Evolutionary conservation across 2,113 vertebrate species (phyloP).

Genomic region (Scopus umbretta): DNA sequence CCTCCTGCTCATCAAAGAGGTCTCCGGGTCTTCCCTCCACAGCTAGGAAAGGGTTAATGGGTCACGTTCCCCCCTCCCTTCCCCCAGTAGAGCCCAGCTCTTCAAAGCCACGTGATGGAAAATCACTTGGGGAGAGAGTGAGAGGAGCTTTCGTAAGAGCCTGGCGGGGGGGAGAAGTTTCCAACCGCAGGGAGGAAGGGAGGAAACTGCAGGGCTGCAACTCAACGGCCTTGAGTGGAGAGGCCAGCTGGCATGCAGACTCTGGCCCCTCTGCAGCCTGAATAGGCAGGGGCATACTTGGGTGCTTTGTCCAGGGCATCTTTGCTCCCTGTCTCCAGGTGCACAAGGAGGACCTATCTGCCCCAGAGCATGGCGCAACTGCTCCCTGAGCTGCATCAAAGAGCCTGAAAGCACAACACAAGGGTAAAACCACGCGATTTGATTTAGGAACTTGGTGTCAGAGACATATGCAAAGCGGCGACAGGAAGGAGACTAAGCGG

Average conservation of each 20-base stretch:
- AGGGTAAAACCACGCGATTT: conserved; percentile 19
- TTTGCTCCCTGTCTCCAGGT: not conserved
- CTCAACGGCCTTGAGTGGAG: conserved; percentile 1
- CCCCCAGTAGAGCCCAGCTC: conserved; percentile 57
- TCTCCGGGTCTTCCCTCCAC: not conserved
- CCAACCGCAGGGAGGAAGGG: conserved; percentile 76
- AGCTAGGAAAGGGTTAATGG: conserved; percentile 1
- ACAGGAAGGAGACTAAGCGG: not conserved
- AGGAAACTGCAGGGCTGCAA: conserved; percentile 57
- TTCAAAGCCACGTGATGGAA: conserved; percentile 81
- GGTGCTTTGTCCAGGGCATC: not conserved
- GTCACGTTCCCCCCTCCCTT: conserved; percentile 25
- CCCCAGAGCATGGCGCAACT: fast-evolving
- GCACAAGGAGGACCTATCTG: not conserved
- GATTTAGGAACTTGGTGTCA: conserved; percentile 20
- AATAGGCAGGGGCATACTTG: not conserved
- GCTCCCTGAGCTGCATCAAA: not conserved
- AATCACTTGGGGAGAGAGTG: conserved; percentile 77
- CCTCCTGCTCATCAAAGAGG: not conserved
- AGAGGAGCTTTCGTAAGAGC: conserved; percentile 75
- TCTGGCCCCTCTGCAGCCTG: not conserved
- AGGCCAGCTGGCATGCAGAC: not conserved
- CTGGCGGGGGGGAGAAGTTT: conserved; percentile 62
- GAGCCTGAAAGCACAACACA: not conserved
- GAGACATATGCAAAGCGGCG: not conserved